A percentile compares a stretch with the other conserved stretches of the same genome.
Conservation (phyloP, 2,888 invertebrate genomes). For the Atrina japonica region DNA sequence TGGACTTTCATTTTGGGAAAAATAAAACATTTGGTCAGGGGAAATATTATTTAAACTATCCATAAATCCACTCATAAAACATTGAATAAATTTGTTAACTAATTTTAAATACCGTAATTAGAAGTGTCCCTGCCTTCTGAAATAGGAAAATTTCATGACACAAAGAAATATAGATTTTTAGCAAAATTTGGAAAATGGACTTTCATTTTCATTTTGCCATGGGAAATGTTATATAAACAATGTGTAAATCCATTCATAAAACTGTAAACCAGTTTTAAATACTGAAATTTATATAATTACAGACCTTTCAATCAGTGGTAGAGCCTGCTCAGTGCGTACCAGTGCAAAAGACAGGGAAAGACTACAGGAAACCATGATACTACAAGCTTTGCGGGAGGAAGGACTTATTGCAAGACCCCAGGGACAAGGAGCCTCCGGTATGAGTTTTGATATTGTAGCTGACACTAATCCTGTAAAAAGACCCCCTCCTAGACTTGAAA, state of each 20-base stretch:
- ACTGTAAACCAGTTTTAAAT: too few species aligned
- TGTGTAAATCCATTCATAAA: neutral
- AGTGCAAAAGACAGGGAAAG: slow-evolving; percentile 78
- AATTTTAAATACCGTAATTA: too few species aligned
- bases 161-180: too few species aligned
- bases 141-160: too few species aligned
- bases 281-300: slow-evolving; percentile 14
- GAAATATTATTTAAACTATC: too few species aligned
- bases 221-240: neutral
- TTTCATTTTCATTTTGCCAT: too few species aligned
- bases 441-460: slow-evolving; percentile 75
- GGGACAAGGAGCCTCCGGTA: slow-evolving; percentile 73
- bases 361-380: slow-evolving; percentile 76
- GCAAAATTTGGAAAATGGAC: too few species aligned
- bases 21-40: too few species aligned
- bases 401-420: slow-evolving; percentile 79
- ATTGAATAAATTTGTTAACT: too few species aligned
- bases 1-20: too few species aligned
- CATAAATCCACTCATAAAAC: too few species aligned
- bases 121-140: too few species aligned
- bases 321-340: slow-evolving; percentile 72
- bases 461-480: slow-evolving; percentile 43
- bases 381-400: slow-evolving; percentile 79
- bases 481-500: slow-evolving; percentile 74
- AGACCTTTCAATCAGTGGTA: slow-evolving; percentile 78